phyloP scores from a whole-genome alignment of 1,140 invertebrate genomes.

The Riptortus pedestris region DNA sequence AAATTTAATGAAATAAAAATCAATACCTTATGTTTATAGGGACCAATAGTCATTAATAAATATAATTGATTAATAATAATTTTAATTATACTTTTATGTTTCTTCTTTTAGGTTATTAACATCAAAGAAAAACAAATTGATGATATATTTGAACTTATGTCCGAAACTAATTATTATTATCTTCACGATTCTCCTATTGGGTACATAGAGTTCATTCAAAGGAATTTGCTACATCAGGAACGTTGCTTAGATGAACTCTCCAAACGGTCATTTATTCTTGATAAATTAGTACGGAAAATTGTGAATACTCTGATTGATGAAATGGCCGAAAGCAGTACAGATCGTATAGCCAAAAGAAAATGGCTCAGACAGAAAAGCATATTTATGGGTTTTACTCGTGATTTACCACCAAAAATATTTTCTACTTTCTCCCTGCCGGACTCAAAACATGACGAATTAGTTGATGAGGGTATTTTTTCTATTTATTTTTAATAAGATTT shows the following conservation, averaged over 20 bases:
- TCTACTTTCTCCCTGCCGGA: background rate
- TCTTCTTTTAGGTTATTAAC: background rate
- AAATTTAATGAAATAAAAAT: too few species aligned
- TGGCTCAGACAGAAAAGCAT: background rate
- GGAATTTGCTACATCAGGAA: background rate
- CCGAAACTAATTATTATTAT: background rate
- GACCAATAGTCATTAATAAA: too few species aligned
- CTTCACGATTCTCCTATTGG: background rate
- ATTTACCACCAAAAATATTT: background rate
- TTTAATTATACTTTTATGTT: background rate
- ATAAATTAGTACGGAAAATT: background rate
- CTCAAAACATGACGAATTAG: too few species aligned
- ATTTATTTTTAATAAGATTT: too few species aligned
- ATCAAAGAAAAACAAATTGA: background rate
- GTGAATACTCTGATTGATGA: background rate
- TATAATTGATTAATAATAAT: too few species aligned
- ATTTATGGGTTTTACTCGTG: background rate
- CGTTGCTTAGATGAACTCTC: background rate
- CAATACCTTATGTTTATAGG: too few species aligned
- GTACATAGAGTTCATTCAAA: background rate
- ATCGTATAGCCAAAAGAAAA: background rate
- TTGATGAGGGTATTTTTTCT: too few species aligned
- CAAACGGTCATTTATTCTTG: background rate
- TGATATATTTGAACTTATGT: conserved; percentile 3
- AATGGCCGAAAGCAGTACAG: background rate